Evolutionary conservation across 1,140 invertebrate species (phyloP), one percentile per base, ranked within the genome.

Genomic region (Pygmarrhopalites habei): DNA sequence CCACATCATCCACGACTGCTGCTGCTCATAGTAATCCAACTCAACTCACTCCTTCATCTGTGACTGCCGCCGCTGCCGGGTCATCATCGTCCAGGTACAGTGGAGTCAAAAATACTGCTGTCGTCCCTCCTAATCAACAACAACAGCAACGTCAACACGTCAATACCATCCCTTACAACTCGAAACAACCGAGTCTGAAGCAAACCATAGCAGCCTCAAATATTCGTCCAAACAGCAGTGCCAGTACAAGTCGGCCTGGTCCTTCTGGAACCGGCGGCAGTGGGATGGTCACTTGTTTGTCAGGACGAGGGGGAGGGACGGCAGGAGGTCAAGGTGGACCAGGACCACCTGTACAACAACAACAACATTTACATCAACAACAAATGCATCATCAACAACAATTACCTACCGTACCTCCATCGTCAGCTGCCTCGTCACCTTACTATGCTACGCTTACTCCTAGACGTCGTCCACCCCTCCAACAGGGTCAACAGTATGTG

Each of bases 131-230:
- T 14, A 12, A 49, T 12, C 46, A 12, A 21, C 46, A 19, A 21
- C 46, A 7, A 49, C 46, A 19, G 19, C 46, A 7, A 23, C 7
- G 5, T 7, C 12, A 19, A 15, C 46, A 12, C 7, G 14, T 15
- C 46, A 49, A 19, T 53, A 57, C n/a, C 25, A 17, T 17, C 21
- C 2, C n/a, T 12, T n/a, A 21, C 55, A 10, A 29, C n/a, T n/a
- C n/a, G n/a, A n/a, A n/a, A n/a, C n/a, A n/a, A n/a, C n/a, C n/a
- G n/a, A n/a, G n/a, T n/a, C n/a, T n/a, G n/a, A n/a, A n/a, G n/a
- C n/a, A n/a, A n/a, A n/a, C n/a, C n/a, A n/a, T n/a, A 30, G 28
- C 51, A 43, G 32, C 52, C 52, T 15, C 60, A 30, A 32, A 32
- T 19, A n/a, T 23, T 19, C 44, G 44, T 47, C 44, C 44, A 47